phyloP scores from a whole-genome alignment of 2,113 vertebrate genomes.

The Ageneiosus marmoratus region DNA sequence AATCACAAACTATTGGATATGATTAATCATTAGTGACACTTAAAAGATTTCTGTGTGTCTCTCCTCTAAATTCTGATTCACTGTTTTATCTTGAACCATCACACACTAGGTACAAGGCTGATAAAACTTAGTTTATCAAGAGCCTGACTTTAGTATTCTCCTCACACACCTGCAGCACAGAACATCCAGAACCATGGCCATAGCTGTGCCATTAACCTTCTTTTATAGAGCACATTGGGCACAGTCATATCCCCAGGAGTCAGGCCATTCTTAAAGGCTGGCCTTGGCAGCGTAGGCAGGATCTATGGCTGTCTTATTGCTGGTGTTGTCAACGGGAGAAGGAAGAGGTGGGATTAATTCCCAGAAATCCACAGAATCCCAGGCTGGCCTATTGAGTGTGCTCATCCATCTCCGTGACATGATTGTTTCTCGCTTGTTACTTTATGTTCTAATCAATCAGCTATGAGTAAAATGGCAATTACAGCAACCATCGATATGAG shows the following conservation, averaged over 20 bases:
- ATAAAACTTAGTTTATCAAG: slow-evolving; percentile 36
- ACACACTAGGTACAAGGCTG: not conserved
- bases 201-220: slow-evolving; percentile 44
- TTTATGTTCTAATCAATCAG: slow-evolving; percentile 88
- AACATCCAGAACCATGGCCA: slow-evolving; percentile 43
- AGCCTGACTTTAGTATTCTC: slow-evolving; percentile 36
- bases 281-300: slow-evolving; percentile 13
- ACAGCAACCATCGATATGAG: slow-evolving; percentile 78
- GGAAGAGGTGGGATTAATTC: slow-evolving; percentile 65
- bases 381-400: slow-evolving; percentile 59
- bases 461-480: slow-evolving; percentile 85
- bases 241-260: slow-evolving; percentile 36
- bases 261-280: slow-evolving; percentile 19
- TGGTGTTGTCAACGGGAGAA: slow-evolving; percentile 54
- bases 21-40: slow-evolving; percentile 12
- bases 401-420: slow-evolving; percentile 78
- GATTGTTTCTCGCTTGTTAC: slow-evolving; percentile 82
- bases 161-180: slow-evolving; percentile 27
- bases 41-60: not conserved
- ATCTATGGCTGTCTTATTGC: slow-evolving; percentile 54
- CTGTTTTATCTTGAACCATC: slow-evolving; percentile 16
- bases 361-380: slow-evolving; percentile 69
- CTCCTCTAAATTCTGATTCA: slow-evolving; percentile 4
- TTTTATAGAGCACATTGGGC: slow-evolving; percentile 36
- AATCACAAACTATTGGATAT: not conserved